Percentiles rank a stretch among this genome's conserved stretches.
Evolutionary conservation across 2,113 vertebrate species (phyloP).

Genomic region (Vulpes ferrilata): DNA sequence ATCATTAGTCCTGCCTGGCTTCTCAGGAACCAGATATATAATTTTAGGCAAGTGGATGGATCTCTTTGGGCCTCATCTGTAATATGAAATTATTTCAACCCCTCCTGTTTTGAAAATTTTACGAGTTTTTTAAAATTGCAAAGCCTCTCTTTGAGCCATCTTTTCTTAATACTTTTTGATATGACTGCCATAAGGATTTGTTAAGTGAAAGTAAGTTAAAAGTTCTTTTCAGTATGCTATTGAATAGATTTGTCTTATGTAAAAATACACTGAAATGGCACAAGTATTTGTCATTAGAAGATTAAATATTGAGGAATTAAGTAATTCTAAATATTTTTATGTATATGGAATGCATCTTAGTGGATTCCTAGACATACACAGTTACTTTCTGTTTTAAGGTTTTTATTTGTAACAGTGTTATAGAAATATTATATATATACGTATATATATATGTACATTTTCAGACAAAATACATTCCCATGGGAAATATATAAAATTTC

Average conservation of each 20-base stretch:
- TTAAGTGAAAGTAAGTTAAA: neutral
- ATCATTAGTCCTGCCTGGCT: neutral
- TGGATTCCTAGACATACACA: neutral
- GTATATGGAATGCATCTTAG: neutral
- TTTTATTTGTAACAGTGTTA: neutral
- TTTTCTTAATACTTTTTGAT: neutral
- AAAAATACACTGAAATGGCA: neutral
- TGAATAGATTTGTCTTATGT: neutral
- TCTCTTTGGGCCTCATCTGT: neutral
- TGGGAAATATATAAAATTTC: neutral
- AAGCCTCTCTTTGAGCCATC: conserved; percentile 6
- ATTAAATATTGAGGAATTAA: conserved; percentile 36
- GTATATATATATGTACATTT: neutral
- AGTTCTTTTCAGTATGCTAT: neutral
- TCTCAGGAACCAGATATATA: neutral
- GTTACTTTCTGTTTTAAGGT: neutral
- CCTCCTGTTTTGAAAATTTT: neutral
- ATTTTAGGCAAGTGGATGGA: neutral
- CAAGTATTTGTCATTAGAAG: neutral
- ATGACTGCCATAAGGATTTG: neutral
- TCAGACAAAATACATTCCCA: neutral
- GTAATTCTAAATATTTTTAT: neutral
- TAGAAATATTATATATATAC: neutral
- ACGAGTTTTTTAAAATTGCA: neutral
- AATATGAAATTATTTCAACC: neutral